Percentiles rank a stretch among this genome's conserved stretches.
Evolutionary conservation across 2,797 vertebrate species (phyloP).

Genomic region (Cyprinodon diabolis): DNA sequence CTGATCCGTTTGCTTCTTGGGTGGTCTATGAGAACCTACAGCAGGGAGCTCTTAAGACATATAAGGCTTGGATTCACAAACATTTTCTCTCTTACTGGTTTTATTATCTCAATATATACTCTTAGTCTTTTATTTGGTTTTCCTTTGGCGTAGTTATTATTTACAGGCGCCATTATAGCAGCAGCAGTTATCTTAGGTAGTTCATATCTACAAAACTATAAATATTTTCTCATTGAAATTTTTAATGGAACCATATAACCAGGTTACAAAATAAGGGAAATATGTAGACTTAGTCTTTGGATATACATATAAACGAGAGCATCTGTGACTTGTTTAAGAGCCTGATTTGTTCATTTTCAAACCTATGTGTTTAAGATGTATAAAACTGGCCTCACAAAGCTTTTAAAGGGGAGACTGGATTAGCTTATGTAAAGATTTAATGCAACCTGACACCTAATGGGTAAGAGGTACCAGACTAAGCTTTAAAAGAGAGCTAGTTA

Average conservation of each 20-base stretch:
- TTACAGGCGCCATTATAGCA: background rate
- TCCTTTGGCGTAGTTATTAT: too few relatives aligned
- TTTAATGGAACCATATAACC: background rate
- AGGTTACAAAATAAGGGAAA: background rate
- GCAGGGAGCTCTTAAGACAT: slow-evolving; percentile 15
- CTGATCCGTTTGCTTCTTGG: slow-evolving; percentile 28
- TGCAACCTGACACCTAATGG: slow-evolving; percentile 56
- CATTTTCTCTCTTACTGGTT: slow-evolving; percentile 17
- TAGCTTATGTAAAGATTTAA: slow-evolving; percentile 53
- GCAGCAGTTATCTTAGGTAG: background rate
- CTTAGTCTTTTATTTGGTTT: slow-evolving; percentile 9
- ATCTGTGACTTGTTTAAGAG: slow-evolving; percentile 26
- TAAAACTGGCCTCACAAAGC: slow-evolving; percentile 22
- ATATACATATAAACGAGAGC: slow-evolving; percentile 4
- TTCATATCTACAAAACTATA: background rate
- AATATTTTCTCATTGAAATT: background rate
- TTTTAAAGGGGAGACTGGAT: slow-evolving; percentile 33
- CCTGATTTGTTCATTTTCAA: slow-evolving; percentile 27
- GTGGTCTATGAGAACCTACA: slow-evolving; percentile 44
- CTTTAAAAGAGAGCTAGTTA: slow-evolving; percentile 32
- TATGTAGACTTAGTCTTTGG: background rate
- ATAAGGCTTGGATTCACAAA: slow-evolving; percentile 20
- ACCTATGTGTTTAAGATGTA: slow-evolving; percentile 23
- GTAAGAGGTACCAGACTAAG: slow-evolving; percentile 47
- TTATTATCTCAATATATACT: slow-evolving; percentile 30